A percentile compares a stretch with the other conserved stretches of the same genome.
phyloP scores from a whole-genome alignment of 1,140 invertebrate genomes.

The Stegodyphus mimosarum region DNA sequence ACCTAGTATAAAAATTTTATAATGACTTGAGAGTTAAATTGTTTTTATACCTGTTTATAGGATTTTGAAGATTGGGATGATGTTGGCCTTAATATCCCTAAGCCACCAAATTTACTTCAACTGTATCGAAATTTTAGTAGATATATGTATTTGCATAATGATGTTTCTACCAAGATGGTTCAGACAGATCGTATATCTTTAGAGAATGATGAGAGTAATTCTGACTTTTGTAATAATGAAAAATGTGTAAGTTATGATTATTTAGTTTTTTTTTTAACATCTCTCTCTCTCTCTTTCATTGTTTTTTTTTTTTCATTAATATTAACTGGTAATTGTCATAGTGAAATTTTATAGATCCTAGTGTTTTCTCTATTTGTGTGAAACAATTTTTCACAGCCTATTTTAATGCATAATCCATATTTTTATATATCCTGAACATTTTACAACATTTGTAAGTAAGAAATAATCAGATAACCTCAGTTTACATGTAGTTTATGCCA shows the following conservation, averaged over 20 bases:
- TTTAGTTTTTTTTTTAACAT: neutral
- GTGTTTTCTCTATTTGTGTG: no score
- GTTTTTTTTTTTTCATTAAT: no score
- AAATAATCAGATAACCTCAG: no score
- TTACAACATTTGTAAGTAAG: no score
- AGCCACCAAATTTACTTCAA: slow-evolving; percentile 81
- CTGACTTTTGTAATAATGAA: slow-evolving; percentile 25
- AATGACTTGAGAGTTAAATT: neutral
- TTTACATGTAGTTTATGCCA: no score
- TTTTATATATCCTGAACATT: no score
- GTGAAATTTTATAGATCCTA: no score
- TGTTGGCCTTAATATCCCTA: slow-evolving; percentile 83
- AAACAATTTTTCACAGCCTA: no score
- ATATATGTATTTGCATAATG: slow-evolving; percentile 48
- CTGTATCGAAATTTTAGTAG: slow-evolving; percentile 78
- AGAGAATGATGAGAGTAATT: slow-evolving; percentile 1
- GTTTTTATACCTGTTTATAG: slow-evolving; percentile 66
- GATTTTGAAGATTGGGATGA: slow-evolving; percentile 96
- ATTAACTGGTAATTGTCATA: no score
- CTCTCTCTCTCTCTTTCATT: neutral
- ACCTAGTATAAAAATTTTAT: no score
- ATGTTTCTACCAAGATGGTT: slow-evolving; percentile 24
- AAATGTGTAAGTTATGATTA: slow-evolving; percentile 22
- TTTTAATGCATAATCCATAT: no score
- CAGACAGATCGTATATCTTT: slow-evolving; percentile 16